Evolutionary conservation across 2,797 vertebrate genomes (phyloP), one percentile per base, ranked within the genome.

Genomic region (Sebastes flavidus): DNA sequence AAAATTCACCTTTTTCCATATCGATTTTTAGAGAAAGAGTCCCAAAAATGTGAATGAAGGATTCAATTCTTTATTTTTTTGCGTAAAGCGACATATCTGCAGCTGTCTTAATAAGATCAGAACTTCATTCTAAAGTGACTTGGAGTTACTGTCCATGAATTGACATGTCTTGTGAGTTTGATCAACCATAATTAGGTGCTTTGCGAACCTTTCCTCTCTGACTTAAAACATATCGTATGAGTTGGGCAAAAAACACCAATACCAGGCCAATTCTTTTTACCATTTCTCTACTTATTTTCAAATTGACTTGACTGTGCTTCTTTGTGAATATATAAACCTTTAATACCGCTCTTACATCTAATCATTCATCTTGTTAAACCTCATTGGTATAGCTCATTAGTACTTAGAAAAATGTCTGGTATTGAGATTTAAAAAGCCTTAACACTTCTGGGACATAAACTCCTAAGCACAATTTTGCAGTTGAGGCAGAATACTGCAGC

Each of bases 381-480:
- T 82, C 42, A 78, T 92, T 30, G 25, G 61, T 88, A 82, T 80
- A 86, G 86, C 81, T 94, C 89, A 86, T 92, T 77, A 86, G 83
- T 90, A 91, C 86, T 81, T 89, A 88, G 75, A 89, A 88, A 85
- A 88, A 85, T 77, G 89, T 91, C 88, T 95, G 93, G 93, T 94
- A 94, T 93, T 93, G 91, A 93, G 83, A 92, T 93, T 92, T 89
- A 66, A 92, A 94, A 95, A 95, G 94, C 95, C 95, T 96, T 96
- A 96, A 95, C 88, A 94, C 91, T 89, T 91, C 91, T 92, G 92
- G 91, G 89, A 93, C 91, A 91, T 91, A 74, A 91, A 93, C 91
- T 94, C 92, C 94, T 92, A 95, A 96, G 95, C 95, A 96, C 95
- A 96, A 96, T 92, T 90, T 93, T 92, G 90, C 91, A 94, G 92